phyloP scores from a whole-genome alignment of 2,113 vertebrate genomes.

The rat (Rattus norvegicus) region DNA sequence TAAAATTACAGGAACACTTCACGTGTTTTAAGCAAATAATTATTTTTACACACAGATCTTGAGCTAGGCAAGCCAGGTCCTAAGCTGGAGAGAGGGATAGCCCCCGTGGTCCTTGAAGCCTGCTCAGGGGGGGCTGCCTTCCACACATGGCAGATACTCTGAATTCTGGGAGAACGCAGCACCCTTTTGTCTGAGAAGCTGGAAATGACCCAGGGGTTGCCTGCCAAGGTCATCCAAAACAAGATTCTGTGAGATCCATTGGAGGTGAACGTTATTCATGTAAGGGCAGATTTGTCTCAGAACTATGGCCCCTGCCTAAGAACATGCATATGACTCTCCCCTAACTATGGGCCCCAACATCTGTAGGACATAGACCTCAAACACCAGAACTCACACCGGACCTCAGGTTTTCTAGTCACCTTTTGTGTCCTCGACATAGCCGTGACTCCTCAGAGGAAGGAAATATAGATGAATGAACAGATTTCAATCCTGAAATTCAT shows the following conservation, averaged over 20 bases:
- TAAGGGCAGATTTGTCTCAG: too few species aligned
- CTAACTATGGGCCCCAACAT: fast-evolving
- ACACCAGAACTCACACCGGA: background rate
- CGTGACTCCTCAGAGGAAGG: background rate
- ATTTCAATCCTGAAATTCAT: background rate
- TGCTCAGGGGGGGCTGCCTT: too few species aligned
- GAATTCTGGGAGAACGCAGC: background rate
- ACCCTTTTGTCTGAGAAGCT: background rate
- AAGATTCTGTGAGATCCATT: fast-evolving
- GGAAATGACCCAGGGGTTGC: background rate
- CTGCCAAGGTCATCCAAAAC: background rate
- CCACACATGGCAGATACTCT: background rate
- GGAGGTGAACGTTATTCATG: fast-evolving
- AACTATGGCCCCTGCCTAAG: fast-evolving
- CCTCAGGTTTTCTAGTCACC: fast-evolving
- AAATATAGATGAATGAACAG: background rate
- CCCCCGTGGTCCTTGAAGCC: background rate
- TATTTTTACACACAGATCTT: constrained; percentile 73
- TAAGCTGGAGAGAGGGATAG: background rate
- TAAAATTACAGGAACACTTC: constrained; percentile 86
- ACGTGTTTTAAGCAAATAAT: constrained; percentile 87
- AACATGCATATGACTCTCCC: fast-evolving
- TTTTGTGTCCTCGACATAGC: background rate
- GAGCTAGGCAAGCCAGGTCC: constrained; percentile 65
- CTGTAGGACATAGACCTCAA: background rate